Evolutionary conservation across 2,113 vertebrate genomes (phyloP).

Genomic region (Heloderma charlesbogerti): DNA sequence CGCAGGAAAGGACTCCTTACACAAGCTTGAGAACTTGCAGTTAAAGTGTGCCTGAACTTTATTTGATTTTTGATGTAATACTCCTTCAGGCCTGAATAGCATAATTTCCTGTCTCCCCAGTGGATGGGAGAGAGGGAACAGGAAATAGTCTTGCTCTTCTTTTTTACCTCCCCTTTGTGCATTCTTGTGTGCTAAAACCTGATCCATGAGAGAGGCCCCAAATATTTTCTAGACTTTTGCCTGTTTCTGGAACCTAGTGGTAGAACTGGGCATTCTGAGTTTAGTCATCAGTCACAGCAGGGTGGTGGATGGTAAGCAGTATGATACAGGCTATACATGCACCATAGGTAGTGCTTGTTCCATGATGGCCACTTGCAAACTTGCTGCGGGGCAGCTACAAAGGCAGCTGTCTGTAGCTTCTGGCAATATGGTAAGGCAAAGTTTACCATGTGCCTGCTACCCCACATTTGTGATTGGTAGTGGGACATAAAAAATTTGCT

Average conservation of each 20-base stretch:
- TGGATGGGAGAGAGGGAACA: neutral
- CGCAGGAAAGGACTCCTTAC: neutral
- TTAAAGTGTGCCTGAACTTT: neutral
- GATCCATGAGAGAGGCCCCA: neutral
- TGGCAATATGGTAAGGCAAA: neutral
- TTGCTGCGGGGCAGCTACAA: neutral
- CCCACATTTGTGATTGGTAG: neutral
- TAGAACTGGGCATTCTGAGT: neutral
- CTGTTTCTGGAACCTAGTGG: neutral
- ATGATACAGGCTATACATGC: neutral
- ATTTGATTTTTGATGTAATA: neutral
- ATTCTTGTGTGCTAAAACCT: neutral
- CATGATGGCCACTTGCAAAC: neutral
- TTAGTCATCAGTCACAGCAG: neutral
- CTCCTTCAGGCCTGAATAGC: neutral
- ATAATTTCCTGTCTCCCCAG: neutral
- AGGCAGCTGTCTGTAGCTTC: neutral
- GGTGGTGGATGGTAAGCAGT: neutral
- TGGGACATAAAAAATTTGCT: neutral
- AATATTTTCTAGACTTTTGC: neutral
- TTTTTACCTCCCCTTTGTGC: neutral
- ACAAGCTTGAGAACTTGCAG: too few relatives aligned
- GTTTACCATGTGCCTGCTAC: neutral
- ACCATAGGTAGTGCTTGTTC: neutral
- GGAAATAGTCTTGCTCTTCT: neutral